Base-by-base conservation (phyloP, 2,113 vertebrate genomes). In the Peucedramus taeniatus region DNA sequence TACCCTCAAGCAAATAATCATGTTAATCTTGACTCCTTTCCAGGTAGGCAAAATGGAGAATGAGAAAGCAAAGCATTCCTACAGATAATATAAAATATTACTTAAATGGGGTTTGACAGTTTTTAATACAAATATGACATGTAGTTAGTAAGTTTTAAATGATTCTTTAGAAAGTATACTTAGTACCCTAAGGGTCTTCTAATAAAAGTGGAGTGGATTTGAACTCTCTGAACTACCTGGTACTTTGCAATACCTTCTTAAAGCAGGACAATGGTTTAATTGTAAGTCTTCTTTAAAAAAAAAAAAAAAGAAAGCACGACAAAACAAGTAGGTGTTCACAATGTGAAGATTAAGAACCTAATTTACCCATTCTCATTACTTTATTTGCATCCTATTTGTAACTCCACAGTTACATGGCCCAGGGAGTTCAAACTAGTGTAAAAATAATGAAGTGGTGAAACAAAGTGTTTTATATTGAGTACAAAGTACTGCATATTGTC, bases 21-120 rank as follows among this genome's bases (percentile, higher is more conserved):
- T 57, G 57, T 92, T 80, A 69, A 87, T 92, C 76, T 96, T 95
- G 87, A 85, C 80, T 90, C 82, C 51, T 95, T 95, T 96, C 87
- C 94, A 91, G 71, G 61, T 60, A 88, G 64, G 37, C n/a, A 59
- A 70, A 89, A 60, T 59, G 11, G 42, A 83, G 79, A 75, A 28
- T 27, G 86, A 94, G 47, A 84, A 92, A 87, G 75, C 23, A 94
- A 89, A 90, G 30, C 70, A 83, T 95, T 96, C 81, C 85, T 92
- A 63, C 30, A 92, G 69, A 90, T 80, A 92, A 86, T 44, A 30
- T 88, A 68, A 81, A 89, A 91, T 83, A 69, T 69, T 21, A 90
- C 51, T 94, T 40, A 79, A 90, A 64, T 69, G 30, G 21, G 22
- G 5, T 87, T 84, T 94, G 76, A 83, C 2, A 15, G 35, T 63